Percentiles rank a stretch among this genome's conserved stretches.
Evolutionary conservation across 2,888 invertebrate species (phyloP).

Genomic region (Pachydiplax longipennis): DNA sequence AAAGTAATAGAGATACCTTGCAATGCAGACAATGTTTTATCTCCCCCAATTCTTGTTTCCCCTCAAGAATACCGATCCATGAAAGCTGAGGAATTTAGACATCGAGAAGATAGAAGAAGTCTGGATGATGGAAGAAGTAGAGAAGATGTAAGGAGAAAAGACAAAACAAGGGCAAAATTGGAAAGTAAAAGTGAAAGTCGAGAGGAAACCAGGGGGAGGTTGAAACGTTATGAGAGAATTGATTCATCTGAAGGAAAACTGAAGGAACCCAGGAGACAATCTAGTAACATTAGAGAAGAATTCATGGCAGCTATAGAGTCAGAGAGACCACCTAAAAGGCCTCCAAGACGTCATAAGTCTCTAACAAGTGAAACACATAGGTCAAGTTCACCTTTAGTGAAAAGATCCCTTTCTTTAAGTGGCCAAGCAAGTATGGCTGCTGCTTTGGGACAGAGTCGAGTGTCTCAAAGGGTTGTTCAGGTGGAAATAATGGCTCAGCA

Average conservation of each 20-base stretch:
- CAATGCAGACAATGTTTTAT: background rate
- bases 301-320: background rate
- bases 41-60: slow-evolving; percentile 9
- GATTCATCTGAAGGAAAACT: slow-evolving; percentile 23
- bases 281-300: slow-evolving; percentile 10
- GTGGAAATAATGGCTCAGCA: slow-evolving; percentile 31
- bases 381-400: slow-evolving; percentile 26
- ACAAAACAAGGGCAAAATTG: background rate
- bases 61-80: background rate
- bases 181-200: slow-evolving; percentile 13
- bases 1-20: slow-evolving; percentile 22
- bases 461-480: slow-evolving; percentile 16
- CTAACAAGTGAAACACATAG: slow-evolving; percentile 17
- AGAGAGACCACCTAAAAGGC: background rate
- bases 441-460: background rate
- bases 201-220: slow-evolving; percentile 10
- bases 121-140: background rate
- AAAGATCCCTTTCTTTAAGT: slow-evolving; percentile 21
- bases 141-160: slow-evolving; percentile 10
- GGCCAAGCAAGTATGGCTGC: slow-evolving; percentile 43
- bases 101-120: background rate
- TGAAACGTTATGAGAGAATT: slow-evolving; percentile 17
- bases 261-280: background rate
- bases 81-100: background rate
- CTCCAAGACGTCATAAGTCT: slow-evolving; percentile 17